These are phyloP conservation scores for Brassicogethes aeneus DNA, from an alignment of 2,888 invertebrate genomes.

Conservation along the genomic window DNA sequence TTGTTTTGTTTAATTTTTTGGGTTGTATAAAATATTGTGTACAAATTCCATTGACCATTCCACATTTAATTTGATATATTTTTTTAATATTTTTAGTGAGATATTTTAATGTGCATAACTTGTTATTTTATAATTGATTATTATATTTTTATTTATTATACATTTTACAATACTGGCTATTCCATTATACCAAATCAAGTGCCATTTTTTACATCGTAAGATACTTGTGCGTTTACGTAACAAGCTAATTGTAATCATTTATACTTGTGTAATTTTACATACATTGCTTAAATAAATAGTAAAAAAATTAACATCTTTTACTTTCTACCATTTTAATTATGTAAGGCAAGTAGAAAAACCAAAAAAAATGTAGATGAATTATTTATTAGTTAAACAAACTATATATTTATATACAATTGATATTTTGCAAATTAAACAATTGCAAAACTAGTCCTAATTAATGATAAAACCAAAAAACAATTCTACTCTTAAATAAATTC, in stretches of 20 bases:
- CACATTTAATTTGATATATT: not conserved
- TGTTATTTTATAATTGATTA: not conserved
- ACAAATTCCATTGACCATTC: not conserved
- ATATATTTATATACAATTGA: too few species aligned
- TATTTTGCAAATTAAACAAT: too few species aligned
- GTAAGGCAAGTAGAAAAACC: too few species aligned
- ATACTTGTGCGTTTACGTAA: not conserved
- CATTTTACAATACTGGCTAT: too few species aligned
- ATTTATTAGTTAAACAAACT: too few species aligned
- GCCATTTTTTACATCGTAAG: conserved; percentile 21
- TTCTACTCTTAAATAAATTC: too few species aligned
- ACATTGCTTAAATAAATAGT: conserved; percentile 1
- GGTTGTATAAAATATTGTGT: conserved; percentile 2
- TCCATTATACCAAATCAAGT: conserved; percentile 28
- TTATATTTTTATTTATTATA: not conserved
- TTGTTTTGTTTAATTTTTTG: conserved; percentile 3
- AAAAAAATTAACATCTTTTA: too few species aligned
- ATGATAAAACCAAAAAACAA: too few species aligned
- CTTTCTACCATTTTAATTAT: too few species aligned
- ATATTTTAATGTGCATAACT: not conserved
- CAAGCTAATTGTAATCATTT: not conserved
- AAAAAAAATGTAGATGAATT: too few species aligned
- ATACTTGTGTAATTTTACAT: not conserved
- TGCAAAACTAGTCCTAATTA: too few species aligned
- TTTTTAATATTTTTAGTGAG: not conserved